Evolutionary conservation across 2,797 vertebrate genomes (phyloP), one percentile per base, ranked within the genome.

Genomic region (Urophycis tenuis): DNA sequence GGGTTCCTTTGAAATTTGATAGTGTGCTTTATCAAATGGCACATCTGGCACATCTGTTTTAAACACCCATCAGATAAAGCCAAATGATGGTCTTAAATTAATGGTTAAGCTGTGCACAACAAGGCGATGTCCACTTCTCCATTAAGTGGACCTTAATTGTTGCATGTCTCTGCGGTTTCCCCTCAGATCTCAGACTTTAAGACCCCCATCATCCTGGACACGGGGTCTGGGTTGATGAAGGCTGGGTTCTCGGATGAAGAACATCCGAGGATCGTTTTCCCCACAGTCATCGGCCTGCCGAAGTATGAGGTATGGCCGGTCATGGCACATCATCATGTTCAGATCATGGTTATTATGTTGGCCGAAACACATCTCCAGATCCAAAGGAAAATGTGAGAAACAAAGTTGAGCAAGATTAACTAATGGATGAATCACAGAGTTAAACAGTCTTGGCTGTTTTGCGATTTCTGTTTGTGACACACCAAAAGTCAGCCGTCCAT

Each of bases 221-320:
- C 91, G 0, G 94, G 93, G 0, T 94, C 93, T 67, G 91, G 92
- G 76, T 78, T 94, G 79, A 90, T 94, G 87, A 94, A 94, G 71
- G 93, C 93, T 0, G 94, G 94, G 9, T 92, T 94, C 86, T 88
- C 93, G 10, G 89, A 93, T 87, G 87, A 93, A 71, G 88, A 93
- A 25, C 81, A 89, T 17, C 94, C 93, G 0, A 87, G 71, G 1
- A 22, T 90, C 3, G 71, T 90, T 36, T 94, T 93, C 77, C 93
- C 94, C 76, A 92, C 92, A 15, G 87, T 93, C 15, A 89, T 93
- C 11, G 94, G 94, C 3, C 79, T 83, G 31, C 93, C 94, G 10
- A 94, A 94, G 80, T 94, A 94, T 31, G 91, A 92, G 90, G 94
- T 94, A 83, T 75, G 41, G 1, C 1, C 30, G 41, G 1, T 1